Conservation (phyloP, 2,113 vertebrate species). For the Colossoma macropomum region DNA sequence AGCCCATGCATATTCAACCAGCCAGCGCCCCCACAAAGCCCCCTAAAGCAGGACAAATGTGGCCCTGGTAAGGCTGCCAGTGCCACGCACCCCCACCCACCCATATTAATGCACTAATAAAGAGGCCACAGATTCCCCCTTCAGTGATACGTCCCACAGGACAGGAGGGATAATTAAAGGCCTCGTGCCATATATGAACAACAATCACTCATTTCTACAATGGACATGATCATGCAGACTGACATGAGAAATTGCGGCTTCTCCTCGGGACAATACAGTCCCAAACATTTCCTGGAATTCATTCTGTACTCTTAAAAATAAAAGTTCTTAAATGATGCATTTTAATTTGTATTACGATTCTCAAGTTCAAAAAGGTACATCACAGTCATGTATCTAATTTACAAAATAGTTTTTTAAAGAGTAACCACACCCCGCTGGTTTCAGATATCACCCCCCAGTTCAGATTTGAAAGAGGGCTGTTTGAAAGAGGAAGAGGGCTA, state of each 20-base stretch:
- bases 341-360: too few relatives aligned
- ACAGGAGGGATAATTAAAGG: constrained; percentile 75
- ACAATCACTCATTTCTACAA: constrained; percentile 70
- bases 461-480: too few relatives aligned
- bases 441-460: too few relatives aligned
- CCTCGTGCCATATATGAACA: constrained; percentile 73
- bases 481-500: too few relatives aligned
- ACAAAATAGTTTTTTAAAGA: too few relatives aligned
- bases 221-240: constrained; percentile 57
- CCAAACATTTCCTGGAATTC: background rate
- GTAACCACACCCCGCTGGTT: too few relatives aligned
- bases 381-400: too few relatives aligned
- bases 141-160: constrained; percentile 75
- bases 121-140: constrained; percentile 76
- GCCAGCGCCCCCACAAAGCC: constrained; percentile 56
- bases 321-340: background rate
- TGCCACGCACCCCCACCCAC: constrained; percentile 61
- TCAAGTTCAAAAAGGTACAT: too few relatives aligned
- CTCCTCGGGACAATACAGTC: constrained; percentile 7
- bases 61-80: constrained; percentile 63
- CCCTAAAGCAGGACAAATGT: constrained; percentile 62
- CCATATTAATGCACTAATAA: constrained; percentile 83
- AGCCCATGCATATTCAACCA: constrained; percentile 77
- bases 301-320: background rate
- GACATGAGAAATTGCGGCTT: constrained; percentile 4